Conservation (phyloP, 1,140 invertebrate genomes). For the Zophobas atratus region DNA sequence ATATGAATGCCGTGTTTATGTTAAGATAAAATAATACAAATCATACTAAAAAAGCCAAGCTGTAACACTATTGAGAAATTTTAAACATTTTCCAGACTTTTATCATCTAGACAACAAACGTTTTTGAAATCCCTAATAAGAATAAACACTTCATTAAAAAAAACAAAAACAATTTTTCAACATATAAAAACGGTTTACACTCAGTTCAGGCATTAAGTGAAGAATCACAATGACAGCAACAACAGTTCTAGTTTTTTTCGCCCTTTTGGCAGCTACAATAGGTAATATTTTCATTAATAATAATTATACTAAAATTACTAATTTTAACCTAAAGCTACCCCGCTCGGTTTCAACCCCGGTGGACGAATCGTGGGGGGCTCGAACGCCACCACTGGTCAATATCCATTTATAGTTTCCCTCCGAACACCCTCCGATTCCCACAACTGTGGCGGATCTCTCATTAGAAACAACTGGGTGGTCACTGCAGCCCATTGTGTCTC, state of each 20-base stretch:
- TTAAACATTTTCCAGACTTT: too few relatives aligned
- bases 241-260: background rate
- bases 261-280: background rate
- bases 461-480: slow-evolving; percentile 71
- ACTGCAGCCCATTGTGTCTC: slow-evolving; percentile 75
- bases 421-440: slow-evolving; percentile 32
- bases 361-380: slow-evolving; percentile 25
- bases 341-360: background rate
- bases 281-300: slow-evolving; percentile 8
- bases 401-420: slow-evolving; percentile 50
- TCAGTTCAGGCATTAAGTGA: background rate
- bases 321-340: background rate
- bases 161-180: background rate
- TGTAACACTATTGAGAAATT: too few relatives aligned
- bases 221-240: background rate
- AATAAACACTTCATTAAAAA: background rate
- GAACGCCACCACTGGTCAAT: slow-evolving; percentile 10
- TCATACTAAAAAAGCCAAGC: too few relatives aligned
- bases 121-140: too few relatives aligned
- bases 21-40: too few relatives aligned
- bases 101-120: too few relatives aligned
- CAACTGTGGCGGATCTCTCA: slow-evolving; percentile 72
- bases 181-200: too few relatives aligned
- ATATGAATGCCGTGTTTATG: too few relatives aligned
- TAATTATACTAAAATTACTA: background rate